A percentile compares a stretch with the other conserved stretches of the same genome.
Evolutionary conservation across 2,888 invertebrate genomes (phyloP).

Genomic region (Troilus luridus): DNA sequence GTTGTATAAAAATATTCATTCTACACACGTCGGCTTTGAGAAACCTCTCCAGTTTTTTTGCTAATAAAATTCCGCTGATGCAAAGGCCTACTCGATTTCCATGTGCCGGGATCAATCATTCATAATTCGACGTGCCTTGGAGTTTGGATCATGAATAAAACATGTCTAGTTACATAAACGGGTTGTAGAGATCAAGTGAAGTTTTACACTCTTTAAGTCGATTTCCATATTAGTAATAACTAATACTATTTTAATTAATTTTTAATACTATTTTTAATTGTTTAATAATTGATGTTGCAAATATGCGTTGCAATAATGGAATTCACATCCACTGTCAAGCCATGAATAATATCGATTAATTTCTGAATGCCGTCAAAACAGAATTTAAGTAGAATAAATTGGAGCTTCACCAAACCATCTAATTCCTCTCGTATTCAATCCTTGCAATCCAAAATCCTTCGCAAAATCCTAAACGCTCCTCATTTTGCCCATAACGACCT

Average conservation of each 20-base stretch:
- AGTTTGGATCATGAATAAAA: neutral
- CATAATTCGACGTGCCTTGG: slow-evolving; percentile 24
- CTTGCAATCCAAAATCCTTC: too few species aligned
- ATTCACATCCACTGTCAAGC: too few species aligned
- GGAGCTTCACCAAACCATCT: too few species aligned
- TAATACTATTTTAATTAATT: too few species aligned
- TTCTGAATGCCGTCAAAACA: too few species aligned
- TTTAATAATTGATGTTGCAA: too few species aligned
- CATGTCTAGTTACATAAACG: neutral
- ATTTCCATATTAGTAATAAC: neutral
- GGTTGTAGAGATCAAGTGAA: neutral
- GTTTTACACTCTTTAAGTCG: neutral
- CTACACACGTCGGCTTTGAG: neutral
- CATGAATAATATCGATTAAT: too few species aligned
- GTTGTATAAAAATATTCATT: neutral
- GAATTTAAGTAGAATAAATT: too few species aligned
- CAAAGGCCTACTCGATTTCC: slow-evolving; percentile 5
- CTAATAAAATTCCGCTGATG: slow-evolving; percentile 25
- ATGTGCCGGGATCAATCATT: neutral
- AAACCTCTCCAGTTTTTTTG: neutral
- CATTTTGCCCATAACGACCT: too few species aligned
- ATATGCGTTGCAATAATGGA: too few species aligned
- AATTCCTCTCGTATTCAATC: too few species aligned
- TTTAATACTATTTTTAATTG: neutral
- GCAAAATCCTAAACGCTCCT: too few species aligned